phyloP scores from a whole-genome alignment of 2,797 vertebrate genomes.

The Sebastes glaucus region DNA sequence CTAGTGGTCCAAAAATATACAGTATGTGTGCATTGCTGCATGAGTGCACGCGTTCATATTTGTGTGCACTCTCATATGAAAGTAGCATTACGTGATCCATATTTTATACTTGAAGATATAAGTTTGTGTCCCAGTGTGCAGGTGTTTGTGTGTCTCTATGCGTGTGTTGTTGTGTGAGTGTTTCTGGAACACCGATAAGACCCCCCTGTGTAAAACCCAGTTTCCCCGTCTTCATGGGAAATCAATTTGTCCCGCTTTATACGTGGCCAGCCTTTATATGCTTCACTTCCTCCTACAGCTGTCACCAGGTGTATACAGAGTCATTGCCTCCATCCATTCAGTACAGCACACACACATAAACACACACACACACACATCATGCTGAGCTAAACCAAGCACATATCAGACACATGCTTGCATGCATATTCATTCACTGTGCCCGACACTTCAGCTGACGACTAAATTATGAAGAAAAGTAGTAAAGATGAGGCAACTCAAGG shows the following conservation, averaged over 20 bases:
- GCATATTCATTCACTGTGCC: conserved; percentile 43
- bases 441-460: conserved; percentile 42
- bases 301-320: conserved; percentile 39
- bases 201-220: conserved; percentile 32
- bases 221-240: conserved; percentile 68
- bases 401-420: conserved; percentile 26
- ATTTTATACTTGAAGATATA: not conserved
- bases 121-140: not conserved
- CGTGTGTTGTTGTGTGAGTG: conserved; percentile 11
- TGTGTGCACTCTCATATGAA: not conserved
- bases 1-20: not conserved
- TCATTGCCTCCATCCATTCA: conserved; percentile 2
- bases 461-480: conserved; percentile 48
- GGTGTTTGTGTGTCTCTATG: conserved; percentile 15
- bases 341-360: not conserved
- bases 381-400: conserved; percentile 40
- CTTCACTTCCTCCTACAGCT: conserved; percentile 59
- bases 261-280: conserved; percentile 64
- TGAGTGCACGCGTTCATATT: not conserved
- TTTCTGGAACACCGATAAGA: conserved; percentile 50
- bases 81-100: not conserved
- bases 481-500: conserved; percentile 31
- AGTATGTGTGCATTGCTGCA: not conserved
- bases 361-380: not conserved
- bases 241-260: conserved; percentile 73